Evolutionary conservation across 1,140 invertebrate species (phyloP).

Genomic region (Tetramorium simillimum): DNA sequence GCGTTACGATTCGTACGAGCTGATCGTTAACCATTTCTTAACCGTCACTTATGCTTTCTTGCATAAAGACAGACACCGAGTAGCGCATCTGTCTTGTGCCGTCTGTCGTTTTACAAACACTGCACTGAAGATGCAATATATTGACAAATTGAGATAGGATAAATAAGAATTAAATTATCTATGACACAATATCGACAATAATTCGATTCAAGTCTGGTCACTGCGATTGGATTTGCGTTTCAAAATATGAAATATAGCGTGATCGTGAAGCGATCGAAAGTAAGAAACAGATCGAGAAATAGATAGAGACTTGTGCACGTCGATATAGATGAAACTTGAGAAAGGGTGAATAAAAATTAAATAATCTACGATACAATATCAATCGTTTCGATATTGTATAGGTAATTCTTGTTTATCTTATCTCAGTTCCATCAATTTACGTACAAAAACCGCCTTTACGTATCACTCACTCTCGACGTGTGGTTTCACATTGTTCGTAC

Average conservation of each 20-base stretch:
- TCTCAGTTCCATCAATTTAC: background rate
- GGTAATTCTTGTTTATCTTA: background rate
- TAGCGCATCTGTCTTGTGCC: background rate
- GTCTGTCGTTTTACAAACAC: background rate
- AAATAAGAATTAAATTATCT: constrained; percentile 12
- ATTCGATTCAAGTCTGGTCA: background rate
- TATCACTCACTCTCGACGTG: background rate
- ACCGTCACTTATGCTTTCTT: constrained; percentile 6
- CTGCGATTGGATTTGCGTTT: background rate
- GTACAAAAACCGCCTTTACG: background rate
- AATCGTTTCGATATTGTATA: background rate
- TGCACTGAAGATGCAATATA: background rate
- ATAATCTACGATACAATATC: background rate
- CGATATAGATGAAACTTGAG: background rate
- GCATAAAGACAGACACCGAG: background rate
- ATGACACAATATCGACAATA: background rate
- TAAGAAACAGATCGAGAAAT: background rate
- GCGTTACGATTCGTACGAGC: constrained; percentile 3
- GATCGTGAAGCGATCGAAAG: background rate
- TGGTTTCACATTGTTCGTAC: background rate
- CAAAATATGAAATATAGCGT: background rate
- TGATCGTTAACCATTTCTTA: constrained; percentile 20
- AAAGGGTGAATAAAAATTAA: background rate
- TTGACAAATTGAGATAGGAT: background rate
- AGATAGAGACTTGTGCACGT: background rate